phyloP scores from a whole-genome alignment of 2,888 invertebrate genomes.

The Drosophila anceps region DNA sequence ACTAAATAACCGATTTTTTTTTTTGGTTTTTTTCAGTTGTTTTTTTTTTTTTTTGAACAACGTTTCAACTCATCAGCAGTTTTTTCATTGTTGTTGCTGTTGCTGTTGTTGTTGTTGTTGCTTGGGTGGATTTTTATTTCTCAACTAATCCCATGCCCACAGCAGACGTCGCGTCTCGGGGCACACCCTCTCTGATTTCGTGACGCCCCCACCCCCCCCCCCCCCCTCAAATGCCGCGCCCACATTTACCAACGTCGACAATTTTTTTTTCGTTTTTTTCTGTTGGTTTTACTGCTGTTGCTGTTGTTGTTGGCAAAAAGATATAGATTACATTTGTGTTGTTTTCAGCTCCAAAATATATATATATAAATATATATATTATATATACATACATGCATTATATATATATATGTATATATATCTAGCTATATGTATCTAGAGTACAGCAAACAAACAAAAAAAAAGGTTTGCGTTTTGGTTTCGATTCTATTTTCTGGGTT shows the following conservation, averaged over 20 bases:
- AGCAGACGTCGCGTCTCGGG: conserved; percentile 41
- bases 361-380: conserved; percentile 11
- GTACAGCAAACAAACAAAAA: not conserved
- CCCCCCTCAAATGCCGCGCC: conserved; percentile 6
- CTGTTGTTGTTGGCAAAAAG: conserved; percentile 54
- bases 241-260: conserved; percentile 30
- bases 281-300: conserved; percentile 13
- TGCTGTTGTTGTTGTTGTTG: conserved; percentile 20
- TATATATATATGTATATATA: conserved; percentile 8
- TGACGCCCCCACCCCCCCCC: conserved; percentile 55
- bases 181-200: conserved; percentile 76
- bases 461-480: conserved; percentile 49
- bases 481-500: conserved; percentile 1
- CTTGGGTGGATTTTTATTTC: conserved; percentile 75
- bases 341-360: conserved; percentile 59
- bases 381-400: not conserved
- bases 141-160: conserved; percentile 74
- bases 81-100: too few relatives aligned
- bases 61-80: conserved; percentile 77
- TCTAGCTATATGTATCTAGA: conserved; percentile 5
- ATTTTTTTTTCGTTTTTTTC: conserved; percentile 24
- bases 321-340: conserved; percentile 77
- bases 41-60: conserved; percentile 38
- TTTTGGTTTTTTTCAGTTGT: not conserved
- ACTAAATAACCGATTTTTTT: conserved; percentile 61